These are phyloP conservation scores for Ephydatia muelleri DNA, from an alignment of 37 sponge, comb jelly and placozoan species.

Conservation along the genomic window DNA sequence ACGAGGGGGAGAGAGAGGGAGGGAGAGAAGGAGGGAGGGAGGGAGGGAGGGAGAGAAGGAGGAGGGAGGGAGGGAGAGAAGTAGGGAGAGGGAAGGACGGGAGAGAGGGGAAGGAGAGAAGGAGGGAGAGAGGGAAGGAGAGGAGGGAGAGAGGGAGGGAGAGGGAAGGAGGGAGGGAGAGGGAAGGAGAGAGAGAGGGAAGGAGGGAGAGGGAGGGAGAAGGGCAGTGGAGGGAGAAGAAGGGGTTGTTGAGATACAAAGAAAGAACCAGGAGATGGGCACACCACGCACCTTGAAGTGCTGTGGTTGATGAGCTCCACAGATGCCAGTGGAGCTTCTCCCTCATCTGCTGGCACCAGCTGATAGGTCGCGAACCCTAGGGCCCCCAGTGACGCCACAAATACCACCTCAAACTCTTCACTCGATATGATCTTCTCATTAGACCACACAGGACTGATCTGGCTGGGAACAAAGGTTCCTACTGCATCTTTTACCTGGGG, in stretches of 20 bases:
- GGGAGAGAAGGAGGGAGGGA: neutral
- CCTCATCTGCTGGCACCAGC: conserved; percentile 3
- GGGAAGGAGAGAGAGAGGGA: neutral
- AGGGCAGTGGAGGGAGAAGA: neutral
- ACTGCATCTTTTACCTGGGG: conserved; percentile 42
- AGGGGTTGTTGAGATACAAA: neutral
- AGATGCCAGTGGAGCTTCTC: neutral
- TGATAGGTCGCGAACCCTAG: conserved; percentile 40
- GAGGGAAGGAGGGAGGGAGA: neutral
- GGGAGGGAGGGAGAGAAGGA: conserved; percentile 1
- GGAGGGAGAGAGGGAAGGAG: neutral
- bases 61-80: conserved; percentile 4
- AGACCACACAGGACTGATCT: conserved; percentile 63
- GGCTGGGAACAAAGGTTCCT: conserved; percentile 25
- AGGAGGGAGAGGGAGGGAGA: neutral
- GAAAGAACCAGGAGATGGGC: neutral
- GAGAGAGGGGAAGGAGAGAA: neutral
- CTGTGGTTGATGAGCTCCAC: conserved; percentile 41
- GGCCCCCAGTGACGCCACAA: conserved; percentile 25
- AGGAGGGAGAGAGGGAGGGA: conserved; percentile 9
- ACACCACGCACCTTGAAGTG: neutral
- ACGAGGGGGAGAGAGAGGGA: neutral
- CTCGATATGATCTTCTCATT: neutral
- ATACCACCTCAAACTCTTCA: conserved; percentile 47
- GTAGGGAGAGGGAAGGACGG: neutral